Evolutionary conservation across 2,113 vertebrate species (phyloP).

Genomic region (Amblyopsis rosae): DNA sequence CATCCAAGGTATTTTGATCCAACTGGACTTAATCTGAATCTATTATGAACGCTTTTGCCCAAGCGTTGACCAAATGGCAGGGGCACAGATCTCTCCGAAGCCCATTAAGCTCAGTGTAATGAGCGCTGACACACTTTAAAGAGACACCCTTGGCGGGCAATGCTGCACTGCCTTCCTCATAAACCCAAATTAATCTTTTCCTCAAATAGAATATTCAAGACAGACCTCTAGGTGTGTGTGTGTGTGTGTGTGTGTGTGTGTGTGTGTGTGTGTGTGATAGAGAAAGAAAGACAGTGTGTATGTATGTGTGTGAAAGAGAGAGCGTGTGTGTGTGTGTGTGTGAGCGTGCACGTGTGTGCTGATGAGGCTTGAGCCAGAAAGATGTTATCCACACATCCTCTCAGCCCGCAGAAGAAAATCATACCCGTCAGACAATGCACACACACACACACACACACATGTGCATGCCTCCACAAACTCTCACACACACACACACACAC

Average conservation of each 20-base stretch:
- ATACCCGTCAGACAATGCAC: not conserved
- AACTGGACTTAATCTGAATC: conserved; percentile 51
- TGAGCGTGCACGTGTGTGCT: not conserved
- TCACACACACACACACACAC: no score
- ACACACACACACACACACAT: conserved; percentile 12
- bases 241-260: conserved; percentile 10
- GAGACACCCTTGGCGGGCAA: conserved; percentile 60
- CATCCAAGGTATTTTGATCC: conserved; percentile 6
- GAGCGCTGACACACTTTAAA: conserved; percentile 63
- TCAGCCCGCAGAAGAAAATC: not conserved
- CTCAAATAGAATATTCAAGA: conserved; percentile 49
- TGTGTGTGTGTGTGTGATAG: not conserved
- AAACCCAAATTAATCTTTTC: conserved; percentile 60
- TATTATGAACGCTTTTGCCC: conserved; percentile 48
- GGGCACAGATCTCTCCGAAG: conserved; percentile 47
- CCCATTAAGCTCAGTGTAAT: conserved; percentile 59
- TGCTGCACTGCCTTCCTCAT: conserved; percentile 45
- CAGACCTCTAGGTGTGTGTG: conserved; percentile 6
- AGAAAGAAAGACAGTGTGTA: not conserved
- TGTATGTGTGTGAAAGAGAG: not conserved
- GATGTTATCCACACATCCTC: conserved; percentile 19
- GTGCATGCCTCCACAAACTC: not conserved
- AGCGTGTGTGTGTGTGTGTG: conserved; percentile 6
- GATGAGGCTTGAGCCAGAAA: conserved; percentile 26
- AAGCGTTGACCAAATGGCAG: conserved; percentile 47